Evolutionary conservation across 2,113 vertebrate species (phyloP).

Genomic region (Prolemur simus): DNA sequence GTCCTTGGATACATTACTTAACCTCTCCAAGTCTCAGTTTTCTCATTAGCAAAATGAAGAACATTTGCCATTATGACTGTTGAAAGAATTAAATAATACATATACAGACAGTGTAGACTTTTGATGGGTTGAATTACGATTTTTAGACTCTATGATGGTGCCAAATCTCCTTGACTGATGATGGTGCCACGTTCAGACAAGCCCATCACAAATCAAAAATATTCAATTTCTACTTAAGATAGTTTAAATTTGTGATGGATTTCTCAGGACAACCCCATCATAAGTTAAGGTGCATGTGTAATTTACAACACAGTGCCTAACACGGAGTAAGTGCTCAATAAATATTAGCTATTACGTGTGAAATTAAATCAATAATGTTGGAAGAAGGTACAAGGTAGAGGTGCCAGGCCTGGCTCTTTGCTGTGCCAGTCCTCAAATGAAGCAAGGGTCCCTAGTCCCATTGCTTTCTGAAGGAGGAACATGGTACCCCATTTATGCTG

Average conservation of each 20-base stretch:
- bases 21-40: conserved; percentile 12
- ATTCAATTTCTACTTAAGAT: neutral
- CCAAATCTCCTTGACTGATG: neutral
- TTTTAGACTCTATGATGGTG: neutral
- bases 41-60: conserved; percentile 20
- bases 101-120: neutral
- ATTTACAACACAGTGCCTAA: neutral
- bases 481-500: neutral
- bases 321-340: neutral
- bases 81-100: conserved; percentile 26
- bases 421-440: conserved; percentile 77
- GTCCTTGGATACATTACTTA: neutral
- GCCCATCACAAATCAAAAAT: neutral
- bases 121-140: neutral
- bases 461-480: conserved; percentile 77
- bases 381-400: conserved; percentile 56
- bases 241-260: neutral
- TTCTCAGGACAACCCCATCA: neutral
- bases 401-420: conserved; percentile 61
- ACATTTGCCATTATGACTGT: neutral
- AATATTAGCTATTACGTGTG: neutral
- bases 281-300: neutral
- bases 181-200: neutral
- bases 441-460: conserved; percentile 83
- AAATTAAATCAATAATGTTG: neutral